phyloP scores from a whole-genome alignment of 2,888 invertebrate species.

The Leistus spinibarbis region DNA sequence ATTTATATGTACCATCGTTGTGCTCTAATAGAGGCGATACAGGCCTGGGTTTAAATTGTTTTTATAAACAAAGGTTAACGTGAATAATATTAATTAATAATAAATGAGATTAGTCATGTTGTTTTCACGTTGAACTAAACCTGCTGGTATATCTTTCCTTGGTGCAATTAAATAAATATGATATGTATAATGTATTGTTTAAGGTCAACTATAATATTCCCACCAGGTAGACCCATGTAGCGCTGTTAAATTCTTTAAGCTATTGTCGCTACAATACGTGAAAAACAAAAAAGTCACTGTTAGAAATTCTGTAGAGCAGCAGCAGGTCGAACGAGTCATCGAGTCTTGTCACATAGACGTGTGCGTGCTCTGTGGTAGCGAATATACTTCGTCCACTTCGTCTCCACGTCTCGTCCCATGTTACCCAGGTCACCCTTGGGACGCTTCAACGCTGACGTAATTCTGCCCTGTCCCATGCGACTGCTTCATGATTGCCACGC shows the following conservation, averaged over 20 bases:
- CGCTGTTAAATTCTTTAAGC: conserved; percentile 25
- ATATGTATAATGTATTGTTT: too few relatives aligned
- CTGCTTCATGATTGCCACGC: conserved; percentile 55
- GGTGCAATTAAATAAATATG: too few relatives aligned
- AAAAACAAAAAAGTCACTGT: background rate
- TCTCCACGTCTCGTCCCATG: conserved; percentile 30
- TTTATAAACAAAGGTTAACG: too few relatives aligned
- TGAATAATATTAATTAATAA: too few relatives aligned
- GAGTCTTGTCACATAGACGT: conserved; percentile 26
- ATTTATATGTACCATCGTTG: too few relatives aligned
- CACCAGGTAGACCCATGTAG: background rate
- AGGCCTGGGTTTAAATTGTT: too few relatives aligned
- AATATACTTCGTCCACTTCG: background rate
- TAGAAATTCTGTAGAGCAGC: background rate
- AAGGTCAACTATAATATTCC: background rate
- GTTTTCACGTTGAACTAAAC: too few relatives aligned
- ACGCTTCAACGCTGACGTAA: conserved; percentile 56
- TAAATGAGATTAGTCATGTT: too few relatives aligned
- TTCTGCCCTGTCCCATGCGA: conserved; percentile 54
- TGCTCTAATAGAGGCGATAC: too few relatives aligned
- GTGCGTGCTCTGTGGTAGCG: conserved; percentile 14
- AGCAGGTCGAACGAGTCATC: conserved; percentile 13
- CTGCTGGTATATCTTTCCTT: too few relatives aligned
- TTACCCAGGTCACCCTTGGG: conserved; percentile 53
- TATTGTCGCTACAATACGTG: conserved; percentile 18